These are phyloP conservation scores for Philaethria dido DNA, from an alignment of 2,888 invertebrate species.

Conservation along the genomic window DNA sequence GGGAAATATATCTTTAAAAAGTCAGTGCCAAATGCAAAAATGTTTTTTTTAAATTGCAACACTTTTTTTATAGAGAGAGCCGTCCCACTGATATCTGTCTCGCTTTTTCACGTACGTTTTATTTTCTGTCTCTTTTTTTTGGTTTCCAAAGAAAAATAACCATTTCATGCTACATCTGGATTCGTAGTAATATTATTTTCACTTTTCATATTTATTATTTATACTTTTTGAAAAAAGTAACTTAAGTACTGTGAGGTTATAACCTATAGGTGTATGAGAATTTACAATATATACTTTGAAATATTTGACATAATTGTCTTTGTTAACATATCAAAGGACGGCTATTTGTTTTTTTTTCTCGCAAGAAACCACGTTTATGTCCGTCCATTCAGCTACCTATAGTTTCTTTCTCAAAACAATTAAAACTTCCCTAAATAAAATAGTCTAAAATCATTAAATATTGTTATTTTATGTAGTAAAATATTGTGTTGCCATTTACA, in stretches of 20 bases:
- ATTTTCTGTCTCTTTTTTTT: not conserved
- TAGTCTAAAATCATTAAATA: not conserved
- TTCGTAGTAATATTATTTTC: too few species aligned
- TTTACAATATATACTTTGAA: not conserved
- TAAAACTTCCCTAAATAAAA: not conserved
- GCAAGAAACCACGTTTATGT: slow-evolving; percentile 52
- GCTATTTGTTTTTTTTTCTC: slow-evolving; percentile 22
- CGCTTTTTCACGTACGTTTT: not conserved
- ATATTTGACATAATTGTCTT: not conserved
- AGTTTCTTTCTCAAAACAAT: not conserved
- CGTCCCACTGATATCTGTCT: slow-evolving; percentile 20
- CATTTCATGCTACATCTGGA: too few species aligned
- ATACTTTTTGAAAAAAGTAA: too few species aligned
- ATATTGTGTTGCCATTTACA: slow-evolving; percentile 26
- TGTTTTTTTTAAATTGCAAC: not conserved
- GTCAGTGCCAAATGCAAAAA: slow-evolving; percentile 42
- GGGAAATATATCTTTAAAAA: slow-evolving; percentile 14
- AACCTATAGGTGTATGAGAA: too few species aligned
- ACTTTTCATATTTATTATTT: too few species aligned
- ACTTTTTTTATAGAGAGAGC: slow-evolving; percentile 38
- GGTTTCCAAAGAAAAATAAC: too few species aligned
- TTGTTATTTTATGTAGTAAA: slow-evolving; percentile 5
- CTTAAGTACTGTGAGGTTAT: too few species aligned
- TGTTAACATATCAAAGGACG: not conserved
- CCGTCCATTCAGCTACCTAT: slow-evolving; percentile 57